Base-by-base conservation (phyloP, 2,888 invertebrate genomes). In the Lacanobia oleracea region DNA sequence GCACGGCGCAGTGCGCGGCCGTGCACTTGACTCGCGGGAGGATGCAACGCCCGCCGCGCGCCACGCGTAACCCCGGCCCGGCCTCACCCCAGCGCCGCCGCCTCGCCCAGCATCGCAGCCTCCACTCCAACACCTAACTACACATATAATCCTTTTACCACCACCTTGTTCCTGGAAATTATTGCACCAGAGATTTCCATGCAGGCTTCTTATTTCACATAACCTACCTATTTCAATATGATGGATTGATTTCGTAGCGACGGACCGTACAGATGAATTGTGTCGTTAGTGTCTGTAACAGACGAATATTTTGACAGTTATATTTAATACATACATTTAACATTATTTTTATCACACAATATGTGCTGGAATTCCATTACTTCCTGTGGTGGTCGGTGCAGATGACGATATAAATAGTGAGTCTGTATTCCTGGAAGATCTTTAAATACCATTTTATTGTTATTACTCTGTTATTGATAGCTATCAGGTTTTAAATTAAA, bases 11-110 rank as follows among this genome's bases (percentile, higher is more conserved):
- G 67, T 79, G 81, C 79, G 82, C 86, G 92, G 92, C 95, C 94
- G 84, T 96, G 94, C 94, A 96, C 94, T 94, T 94, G 94, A 93
- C 95, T 94, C 90, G 79, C n/a, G 8, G 82, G 73, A 77, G 91
- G 91, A 94, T 94, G 95, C 94, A 94, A 94, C 92, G 94, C 84
- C 93, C 94, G 92, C 90, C 88, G 89, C 81, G 88, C 71, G 84
- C 77, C 91, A 89, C 89, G 88, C 87, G 86, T 88, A 86, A 77
- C 97, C 76, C 75, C 82, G 76, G 74, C 75, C 79, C 84, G 78
- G 81, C 81, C 88, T 81, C 85, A 74, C 69, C 76, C 75, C 85
- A 61, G 74, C 74, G 37, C 75, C 70, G 77, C 56, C 69, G 74
- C 83, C 75, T 69, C 82, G 54, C 68, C 81, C 76, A 77, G 79